Percentiles rank a stretch among this genome's conserved stretches.
phyloP scores from a whole-genome alignment of 2,797 vertebrate species.

The Mus spretus region DNA sequence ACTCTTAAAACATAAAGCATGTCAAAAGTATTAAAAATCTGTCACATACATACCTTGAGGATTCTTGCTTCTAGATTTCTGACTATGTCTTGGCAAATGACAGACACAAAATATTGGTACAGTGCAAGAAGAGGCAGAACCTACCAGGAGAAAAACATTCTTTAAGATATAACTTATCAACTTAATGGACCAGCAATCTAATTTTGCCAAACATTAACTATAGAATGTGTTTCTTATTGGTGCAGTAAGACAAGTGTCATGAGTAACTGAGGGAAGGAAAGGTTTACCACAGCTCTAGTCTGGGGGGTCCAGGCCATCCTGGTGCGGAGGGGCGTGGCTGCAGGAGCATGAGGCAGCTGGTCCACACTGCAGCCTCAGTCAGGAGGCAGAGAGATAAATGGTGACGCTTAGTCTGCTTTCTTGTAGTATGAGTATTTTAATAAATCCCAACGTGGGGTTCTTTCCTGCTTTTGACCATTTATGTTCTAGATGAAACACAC shows the following conservation, averaged over 20 bases:
- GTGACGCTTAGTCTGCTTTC: background rate
- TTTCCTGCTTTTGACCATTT: background rate
- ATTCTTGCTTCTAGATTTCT: constrained; percentile 93
- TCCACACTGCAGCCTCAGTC: background rate
- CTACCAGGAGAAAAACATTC: constrained; percentile 86
- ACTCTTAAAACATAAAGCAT: constrained; percentile 52
- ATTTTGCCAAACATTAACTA: constrained; percentile 31
- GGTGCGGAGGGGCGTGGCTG: background rate
- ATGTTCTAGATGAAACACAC: background rate
- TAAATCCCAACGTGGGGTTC: background rate
- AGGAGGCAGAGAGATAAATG: background rate
- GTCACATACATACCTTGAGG: constrained; percentile 94
- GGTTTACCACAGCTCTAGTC: background rate
- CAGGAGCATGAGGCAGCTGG: background rate
- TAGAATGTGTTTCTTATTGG: background rate
- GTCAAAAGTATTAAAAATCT: constrained; percentile 64
- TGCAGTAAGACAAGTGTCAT: background rate
- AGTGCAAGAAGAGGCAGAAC: constrained; percentile 93
- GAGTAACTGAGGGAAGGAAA: background rate
- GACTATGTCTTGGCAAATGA: constrained; percentile 92
- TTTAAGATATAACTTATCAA: constrained; percentile 37
- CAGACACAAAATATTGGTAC: constrained; percentile 93
- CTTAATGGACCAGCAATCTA: constrained; percentile 44
- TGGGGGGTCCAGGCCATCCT: background rate
- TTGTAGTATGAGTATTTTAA: background rate